Percentiles rank a stretch among this genome's conserved stretches.
phyloP scores from a whole-genome alignment of 2,113 vertebrate genomes.

The Plotosus lineatus region DNA sequence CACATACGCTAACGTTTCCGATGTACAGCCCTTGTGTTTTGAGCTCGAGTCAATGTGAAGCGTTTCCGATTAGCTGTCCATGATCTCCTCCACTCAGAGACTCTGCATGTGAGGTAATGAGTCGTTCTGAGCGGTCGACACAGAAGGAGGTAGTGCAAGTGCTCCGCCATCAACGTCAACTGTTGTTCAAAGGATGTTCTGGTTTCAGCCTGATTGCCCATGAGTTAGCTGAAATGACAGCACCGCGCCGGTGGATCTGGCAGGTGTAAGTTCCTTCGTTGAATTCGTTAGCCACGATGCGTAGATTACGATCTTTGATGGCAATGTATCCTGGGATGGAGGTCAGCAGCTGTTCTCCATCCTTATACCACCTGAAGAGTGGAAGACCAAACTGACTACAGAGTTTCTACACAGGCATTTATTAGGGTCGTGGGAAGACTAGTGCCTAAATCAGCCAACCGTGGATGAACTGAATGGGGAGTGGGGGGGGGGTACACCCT shows the following conservation, averaged over 20 bases:
- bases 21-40: slow-evolving; percentile 2
- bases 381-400: background rate
- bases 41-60: background rate
- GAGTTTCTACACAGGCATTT: background rate
- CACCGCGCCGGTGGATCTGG: slow-evolving; percentile 64
- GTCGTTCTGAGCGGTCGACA: background rate
- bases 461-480: too few relatives aligned
- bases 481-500: too few relatives aligned
- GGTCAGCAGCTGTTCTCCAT: slow-evolving; percentile 71
- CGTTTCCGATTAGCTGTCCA: background rate
- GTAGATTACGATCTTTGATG: slow-evolving; percentile 72
- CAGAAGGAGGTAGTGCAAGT: slow-evolving; percentile 39
- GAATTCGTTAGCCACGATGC: slow-evolving; percentile 74
- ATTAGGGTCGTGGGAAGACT: too few relatives aligned
- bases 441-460: too few relatives aligned
- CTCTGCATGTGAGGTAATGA: slow-evolving; percentile 19
- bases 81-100: background rate
- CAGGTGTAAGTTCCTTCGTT: slow-evolving; percentile 81
- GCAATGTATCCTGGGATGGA: slow-evolving; percentile 74
- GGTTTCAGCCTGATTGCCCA: slow-evolving; percentile 75
- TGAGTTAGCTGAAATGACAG: slow-evolving; percentile 69
- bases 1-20: background rate
- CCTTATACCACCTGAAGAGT: slow-evolving; percentile 78
- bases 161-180: slow-evolving; percentile 50
- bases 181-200: slow-evolving; percentile 66